Percentiles rank a stretch among this genome's conserved stretches.
Conservation (phyloP, 2,797 vertebrate species). For the Odontamblyopus rebecca region DNA sequence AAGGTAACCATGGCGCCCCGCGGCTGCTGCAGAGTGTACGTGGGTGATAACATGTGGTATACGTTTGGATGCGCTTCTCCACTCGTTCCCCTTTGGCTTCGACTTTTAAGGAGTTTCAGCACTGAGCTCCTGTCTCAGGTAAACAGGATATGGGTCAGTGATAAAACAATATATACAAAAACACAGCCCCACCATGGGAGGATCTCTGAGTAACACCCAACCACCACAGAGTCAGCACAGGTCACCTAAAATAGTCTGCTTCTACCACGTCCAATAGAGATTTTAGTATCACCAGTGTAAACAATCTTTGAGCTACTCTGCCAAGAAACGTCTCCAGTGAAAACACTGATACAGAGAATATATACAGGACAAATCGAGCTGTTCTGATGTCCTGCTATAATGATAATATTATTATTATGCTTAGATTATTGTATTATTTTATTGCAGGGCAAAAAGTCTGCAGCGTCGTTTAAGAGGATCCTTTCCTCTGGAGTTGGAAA, state of each 20-base stretch:
- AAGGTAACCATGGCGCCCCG: constrained; percentile 86
- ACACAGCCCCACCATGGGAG: constrained; percentile 59
- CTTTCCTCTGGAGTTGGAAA: not conserved
- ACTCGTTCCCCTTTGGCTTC: constrained; percentile 71
- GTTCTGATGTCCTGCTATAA: not conserved
- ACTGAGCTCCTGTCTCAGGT: constrained; percentile 81
- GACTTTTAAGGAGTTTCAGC: constrained; percentile 84
- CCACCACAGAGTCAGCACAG: constrained; percentile 49
- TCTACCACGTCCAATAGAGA: constrained; percentile 50
- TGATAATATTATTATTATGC: constrained; percentile 5
- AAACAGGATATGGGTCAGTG: constrained; percentile 85
- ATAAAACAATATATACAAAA: constrained; percentile 82
- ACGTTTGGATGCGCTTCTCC: constrained; percentile 82
- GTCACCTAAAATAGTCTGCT: constrained; percentile 61
- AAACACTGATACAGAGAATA: constrained; percentile 50
- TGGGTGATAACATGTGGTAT: constrained; percentile 84
- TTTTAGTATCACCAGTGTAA: constrained; percentile 55
- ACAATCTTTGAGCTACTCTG: constrained; percentile 51
- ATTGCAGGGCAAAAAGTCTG: not conserved
- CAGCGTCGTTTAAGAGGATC: not conserved
- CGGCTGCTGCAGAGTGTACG: constrained; percentile 74
- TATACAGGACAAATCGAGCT: constrained; percentile 35
- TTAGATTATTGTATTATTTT: constrained; percentile 3
- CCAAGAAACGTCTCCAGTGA: constrained; percentile 43
- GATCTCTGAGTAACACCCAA: constrained; percentile 54